phyloP scores from a whole-genome alignment of 2,113 vertebrate species.

The Calidris pugnax region DNA sequence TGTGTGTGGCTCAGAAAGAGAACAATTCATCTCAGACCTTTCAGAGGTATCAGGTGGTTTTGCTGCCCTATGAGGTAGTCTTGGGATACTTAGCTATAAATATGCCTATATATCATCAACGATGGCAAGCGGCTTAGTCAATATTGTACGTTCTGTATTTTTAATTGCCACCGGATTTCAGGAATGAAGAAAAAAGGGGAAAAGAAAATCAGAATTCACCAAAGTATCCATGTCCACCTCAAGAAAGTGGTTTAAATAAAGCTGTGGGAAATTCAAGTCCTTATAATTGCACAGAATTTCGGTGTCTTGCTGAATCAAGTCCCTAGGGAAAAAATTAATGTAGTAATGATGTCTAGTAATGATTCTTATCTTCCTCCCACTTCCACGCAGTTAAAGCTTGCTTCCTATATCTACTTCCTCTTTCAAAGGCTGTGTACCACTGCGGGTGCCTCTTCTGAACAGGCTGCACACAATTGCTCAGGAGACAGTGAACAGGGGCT shows the following conservation, averaged over 20 bases:
- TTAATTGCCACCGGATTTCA: neutral
- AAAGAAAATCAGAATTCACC: neutral
- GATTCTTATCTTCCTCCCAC: neutral
- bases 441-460: neutral
- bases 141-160: neutral
- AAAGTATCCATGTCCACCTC: neutral
- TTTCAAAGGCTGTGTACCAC: neutral
- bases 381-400: neutral
- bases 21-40: neutral
- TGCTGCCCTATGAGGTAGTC: neutral
- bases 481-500: neutral
- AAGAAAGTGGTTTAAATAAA: neutral
- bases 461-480: neutral
- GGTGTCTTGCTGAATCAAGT: neutral
- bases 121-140: neutral
- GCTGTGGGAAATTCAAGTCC: neutral
- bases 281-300: neutral
- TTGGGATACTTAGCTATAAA: neutral
- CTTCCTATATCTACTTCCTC: neutral
- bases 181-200: neutral
- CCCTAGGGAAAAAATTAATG: neutral
- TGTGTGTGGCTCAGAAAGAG: conserved; percentile 43
- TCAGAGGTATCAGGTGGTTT: neutral
- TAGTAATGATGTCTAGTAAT: neutral
- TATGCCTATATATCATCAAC: neutral